These are phyloP conservation scores for Pseudorectes ferrugineus DNA, from an alignment of 2,113 vertebrate species.

Conservation along the genomic window DNA sequence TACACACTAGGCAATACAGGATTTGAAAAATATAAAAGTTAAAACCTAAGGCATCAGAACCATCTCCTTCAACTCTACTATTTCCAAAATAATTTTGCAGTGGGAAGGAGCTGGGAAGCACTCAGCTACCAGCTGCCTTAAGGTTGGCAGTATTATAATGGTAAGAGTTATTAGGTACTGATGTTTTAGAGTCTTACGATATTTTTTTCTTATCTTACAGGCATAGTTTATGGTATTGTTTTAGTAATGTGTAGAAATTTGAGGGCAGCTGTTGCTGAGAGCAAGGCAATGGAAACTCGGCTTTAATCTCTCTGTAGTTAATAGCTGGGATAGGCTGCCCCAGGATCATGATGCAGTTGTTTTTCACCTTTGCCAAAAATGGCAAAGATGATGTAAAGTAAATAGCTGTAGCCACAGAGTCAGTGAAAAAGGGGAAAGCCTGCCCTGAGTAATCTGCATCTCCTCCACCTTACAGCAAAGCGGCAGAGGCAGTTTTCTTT, in stretches of 20 bases:
- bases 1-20: too few relatives aligned
- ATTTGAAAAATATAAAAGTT: too few relatives aligned
- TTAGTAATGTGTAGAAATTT: background rate
- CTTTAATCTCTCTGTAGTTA: background rate
- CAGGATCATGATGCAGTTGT: background rate
- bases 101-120: background rate
- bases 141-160: background rate
- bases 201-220: background rate
- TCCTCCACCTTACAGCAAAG: background rate
- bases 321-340: background rate
- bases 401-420: background rate
- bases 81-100: background rate
- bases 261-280: background rate
- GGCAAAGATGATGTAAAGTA: background rate
- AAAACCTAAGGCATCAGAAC: background rate
- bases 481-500: background rate
- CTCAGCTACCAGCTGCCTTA: background rate
- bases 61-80: background rate
- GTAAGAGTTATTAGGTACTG: background rate
- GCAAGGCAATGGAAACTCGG: background rate
- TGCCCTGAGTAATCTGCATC: background rate
- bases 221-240: background rate
- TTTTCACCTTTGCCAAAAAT: background rate
- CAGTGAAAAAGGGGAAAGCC: background rate
- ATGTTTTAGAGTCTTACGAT: background rate